A percentile compares a stretch with the other conserved stretches of the same genome.
Conservation (phyloP, 2,797 vertebrate genomes). For the Prunella strophiata region DNA sequence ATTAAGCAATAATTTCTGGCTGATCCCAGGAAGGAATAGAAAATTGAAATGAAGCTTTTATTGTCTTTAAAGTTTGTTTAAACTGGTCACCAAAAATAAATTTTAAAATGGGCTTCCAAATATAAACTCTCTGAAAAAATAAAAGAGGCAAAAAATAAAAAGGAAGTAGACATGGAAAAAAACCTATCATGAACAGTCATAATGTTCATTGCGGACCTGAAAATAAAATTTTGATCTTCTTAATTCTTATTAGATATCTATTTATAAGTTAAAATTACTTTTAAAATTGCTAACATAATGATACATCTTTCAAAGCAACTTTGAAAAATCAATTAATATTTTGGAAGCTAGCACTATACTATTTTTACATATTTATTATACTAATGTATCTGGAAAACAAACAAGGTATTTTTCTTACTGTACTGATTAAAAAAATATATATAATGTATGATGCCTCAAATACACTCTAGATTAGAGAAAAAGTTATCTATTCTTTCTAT, state of each 20-base stretch:
- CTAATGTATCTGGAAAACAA: not conserved
- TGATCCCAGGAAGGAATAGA: not conserved
- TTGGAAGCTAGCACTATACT: not conserved
- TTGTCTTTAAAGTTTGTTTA: not conserved
- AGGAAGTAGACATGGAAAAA: not conserved
- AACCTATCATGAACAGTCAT: not conserved
- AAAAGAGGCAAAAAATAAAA: not conserved
- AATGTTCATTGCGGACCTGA: not conserved
- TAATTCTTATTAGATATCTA: not conserved
- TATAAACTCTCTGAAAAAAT: not conserved
- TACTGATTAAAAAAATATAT: not conserved
- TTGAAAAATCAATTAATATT: not conserved
- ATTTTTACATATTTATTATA: not conserved
- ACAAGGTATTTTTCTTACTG: not conserved
- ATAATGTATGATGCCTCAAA: not conserved
- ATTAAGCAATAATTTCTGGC: not conserved
- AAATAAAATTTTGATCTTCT: not conserved
- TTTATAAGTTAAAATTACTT: not conserved
- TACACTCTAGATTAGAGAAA: not conserved
- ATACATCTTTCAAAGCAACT: not conserved
- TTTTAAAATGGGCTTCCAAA: not conserved
- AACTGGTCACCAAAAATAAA: not conserved
- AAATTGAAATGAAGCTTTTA: not conserved
- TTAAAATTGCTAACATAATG: not conserved
- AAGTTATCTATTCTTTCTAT: not conserved